A percentile compares a stretch with the other conserved stretches of the same genome.
phyloP scores from a whole-genome alignment of 2,888 invertebrate species.

The Coecobrya sp. region DNA sequence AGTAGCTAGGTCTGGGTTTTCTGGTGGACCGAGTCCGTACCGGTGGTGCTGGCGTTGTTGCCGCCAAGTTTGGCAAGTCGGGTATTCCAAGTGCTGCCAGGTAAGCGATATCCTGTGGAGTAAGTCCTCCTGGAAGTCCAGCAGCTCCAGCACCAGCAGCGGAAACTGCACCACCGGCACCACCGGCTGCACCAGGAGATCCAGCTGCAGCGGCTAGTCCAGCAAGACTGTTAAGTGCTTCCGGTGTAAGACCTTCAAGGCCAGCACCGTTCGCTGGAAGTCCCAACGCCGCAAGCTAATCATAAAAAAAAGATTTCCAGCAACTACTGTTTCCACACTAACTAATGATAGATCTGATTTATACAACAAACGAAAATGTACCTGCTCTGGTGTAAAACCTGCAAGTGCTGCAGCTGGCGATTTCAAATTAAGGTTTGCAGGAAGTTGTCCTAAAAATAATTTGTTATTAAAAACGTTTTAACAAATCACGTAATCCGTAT shows the following conservation, averaged over 20 bases:
- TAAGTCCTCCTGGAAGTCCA: constrained; percentile 67
- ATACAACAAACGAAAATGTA: not conserved
- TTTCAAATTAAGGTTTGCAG: constrained; percentile 56
- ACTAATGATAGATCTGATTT: not conserved
- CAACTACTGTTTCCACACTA: not conserved
- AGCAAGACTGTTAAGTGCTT: constrained; percentile 24
- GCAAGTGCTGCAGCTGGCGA: constrained; percentile 65
- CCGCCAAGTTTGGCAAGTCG: constrained; percentile 27
- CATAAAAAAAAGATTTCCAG: not conserved
- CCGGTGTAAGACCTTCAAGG: constrained; percentile 56
- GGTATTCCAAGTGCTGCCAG: constrained; percentile 67
- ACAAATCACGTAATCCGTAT: not conserved
- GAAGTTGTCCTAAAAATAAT: constrained; percentile 59
- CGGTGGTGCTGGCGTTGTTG: constrained; percentile 26
- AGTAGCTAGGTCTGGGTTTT: constrained; percentile 62
- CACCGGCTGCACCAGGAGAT: not conserved
- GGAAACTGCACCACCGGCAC: too few relatives aligned
- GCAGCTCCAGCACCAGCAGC: constrained; percentile 5
- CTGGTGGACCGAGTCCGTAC: constrained; percentile 62
- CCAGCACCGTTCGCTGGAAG: constrained; percentile 25
- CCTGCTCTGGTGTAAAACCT: constrained; percentile 70
- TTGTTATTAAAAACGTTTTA: too few relatives aligned
- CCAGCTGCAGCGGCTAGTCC: not conserved
- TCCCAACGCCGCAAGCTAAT: constrained; percentile 41
- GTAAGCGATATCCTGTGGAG: constrained; percentile 62